Conservation (phyloP, 1,140 invertebrate species). For the Anoplolepis gracilipes region DNA sequence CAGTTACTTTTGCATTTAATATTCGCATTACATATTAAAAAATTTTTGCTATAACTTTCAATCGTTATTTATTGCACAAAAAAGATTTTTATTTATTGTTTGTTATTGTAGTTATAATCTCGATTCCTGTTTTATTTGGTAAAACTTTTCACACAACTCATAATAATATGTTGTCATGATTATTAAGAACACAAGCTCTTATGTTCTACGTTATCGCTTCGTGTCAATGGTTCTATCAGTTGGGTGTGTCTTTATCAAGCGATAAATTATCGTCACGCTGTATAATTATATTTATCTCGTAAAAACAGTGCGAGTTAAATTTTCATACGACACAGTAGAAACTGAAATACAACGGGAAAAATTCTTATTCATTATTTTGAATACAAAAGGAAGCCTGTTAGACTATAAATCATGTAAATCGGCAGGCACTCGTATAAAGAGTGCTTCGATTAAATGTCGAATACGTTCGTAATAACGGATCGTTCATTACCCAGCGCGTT, state of each 20-base stretch:
- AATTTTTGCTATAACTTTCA: neutral
- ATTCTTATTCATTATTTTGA: neutral
- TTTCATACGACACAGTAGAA: neutral
- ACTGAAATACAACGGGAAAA: neutral
- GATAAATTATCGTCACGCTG: neutral
- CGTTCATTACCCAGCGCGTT: slow-evolving; percentile 3
- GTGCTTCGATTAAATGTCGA: slow-evolving; percentile 30
- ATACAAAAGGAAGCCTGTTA: too few species aligned
- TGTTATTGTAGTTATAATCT: neutral
- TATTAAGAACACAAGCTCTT: neutral
- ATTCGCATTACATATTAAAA: neutral
- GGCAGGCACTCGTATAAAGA: slow-evolving; percentile 21
- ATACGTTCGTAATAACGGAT: slow-evolving; percentile 39
- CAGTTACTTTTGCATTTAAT: slow-evolving; percentile 12
- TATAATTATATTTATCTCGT: neutral
- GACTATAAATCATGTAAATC: slow-evolving; percentile 7
- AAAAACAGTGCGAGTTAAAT: neutral
- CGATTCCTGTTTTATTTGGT: neutral
- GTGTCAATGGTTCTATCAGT: neutral
- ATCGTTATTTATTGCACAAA: neutral
- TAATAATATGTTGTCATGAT: neutral
- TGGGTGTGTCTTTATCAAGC: neutral
- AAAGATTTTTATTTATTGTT: neutral
- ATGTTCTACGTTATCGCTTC: neutral
- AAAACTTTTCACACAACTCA: neutral